Conservation (phyloP, 2,113 vertebrate species). For the Conger conger region DNA sequence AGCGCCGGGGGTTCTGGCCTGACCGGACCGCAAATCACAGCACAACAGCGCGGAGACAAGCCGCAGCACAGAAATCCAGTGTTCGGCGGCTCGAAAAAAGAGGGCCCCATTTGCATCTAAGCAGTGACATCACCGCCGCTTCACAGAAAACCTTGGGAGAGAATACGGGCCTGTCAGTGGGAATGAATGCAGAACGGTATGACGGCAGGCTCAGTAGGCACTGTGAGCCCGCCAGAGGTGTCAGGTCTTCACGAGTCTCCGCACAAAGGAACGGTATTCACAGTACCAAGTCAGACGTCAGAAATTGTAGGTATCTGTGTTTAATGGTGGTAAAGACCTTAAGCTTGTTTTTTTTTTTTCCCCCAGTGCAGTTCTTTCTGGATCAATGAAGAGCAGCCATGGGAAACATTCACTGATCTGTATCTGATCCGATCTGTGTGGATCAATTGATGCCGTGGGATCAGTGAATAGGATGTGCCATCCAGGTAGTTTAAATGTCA, state of each 20-base stretch:
- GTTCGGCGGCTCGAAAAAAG: background rate
- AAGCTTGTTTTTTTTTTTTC: background rate
- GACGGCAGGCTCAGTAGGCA: background rate
- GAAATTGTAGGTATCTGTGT: background rate
- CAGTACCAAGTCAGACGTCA: background rate
- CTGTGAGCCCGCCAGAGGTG: background rate
- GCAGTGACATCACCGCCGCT: background rate
- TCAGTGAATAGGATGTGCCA: background rate
- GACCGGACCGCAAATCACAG: background rate
- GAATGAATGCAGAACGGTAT: background rate
- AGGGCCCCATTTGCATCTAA: background rate
- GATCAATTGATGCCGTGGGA: background rate
- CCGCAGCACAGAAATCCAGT: constrained; percentile 1
- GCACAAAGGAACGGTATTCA: background rate
- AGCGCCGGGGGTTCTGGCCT: background rate
- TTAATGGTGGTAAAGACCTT: background rate
- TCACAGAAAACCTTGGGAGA: background rate
- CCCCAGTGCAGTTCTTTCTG: background rate
- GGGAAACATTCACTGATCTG: background rate
- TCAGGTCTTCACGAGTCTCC: background rate
- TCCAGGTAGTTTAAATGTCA: background rate
- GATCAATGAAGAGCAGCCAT: background rate
- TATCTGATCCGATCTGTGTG: background rate
- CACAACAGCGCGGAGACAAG: background rate
- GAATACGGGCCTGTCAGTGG: background rate